Conservation (phyloP, 1,140 invertebrate species). For the Drosophila biarmipes region DNA sequence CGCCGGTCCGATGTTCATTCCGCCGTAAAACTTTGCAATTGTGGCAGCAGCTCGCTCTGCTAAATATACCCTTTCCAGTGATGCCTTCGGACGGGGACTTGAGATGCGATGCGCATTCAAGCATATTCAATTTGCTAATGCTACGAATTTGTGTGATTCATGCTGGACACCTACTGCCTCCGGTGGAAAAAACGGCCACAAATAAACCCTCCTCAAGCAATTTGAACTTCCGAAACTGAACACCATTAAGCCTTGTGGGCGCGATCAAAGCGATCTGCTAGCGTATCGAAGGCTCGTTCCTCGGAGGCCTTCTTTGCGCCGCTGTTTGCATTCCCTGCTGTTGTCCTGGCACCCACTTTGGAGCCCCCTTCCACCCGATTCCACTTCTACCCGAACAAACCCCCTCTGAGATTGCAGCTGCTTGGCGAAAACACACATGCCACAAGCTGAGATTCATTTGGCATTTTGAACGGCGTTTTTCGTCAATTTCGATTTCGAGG, state of each 20-base stretch:
- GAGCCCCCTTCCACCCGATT: background rate
- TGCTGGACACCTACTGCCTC: background rate
- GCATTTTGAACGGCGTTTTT: constrained; percentile 54
- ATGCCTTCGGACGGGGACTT: background rate
- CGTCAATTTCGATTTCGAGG: constrained; percentile 49
- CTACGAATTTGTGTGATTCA: background rate
- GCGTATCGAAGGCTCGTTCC: background rate
- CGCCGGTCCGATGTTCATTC: constrained; percentile 35
- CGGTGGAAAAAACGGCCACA: too few species aligned
- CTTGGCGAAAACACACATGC: constrained; percentile 20
- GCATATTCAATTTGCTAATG: background rate
- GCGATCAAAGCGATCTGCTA: background rate
- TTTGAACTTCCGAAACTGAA: background rate
- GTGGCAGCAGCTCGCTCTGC: constrained; percentile 11
- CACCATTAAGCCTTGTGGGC: background rate
- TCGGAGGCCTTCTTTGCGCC: background rate
- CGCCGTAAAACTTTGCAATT: constrained; percentile 40
- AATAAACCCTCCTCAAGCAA: too few species aligned
- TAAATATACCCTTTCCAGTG: constrained; percentile 6
- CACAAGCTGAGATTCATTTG: constrained; percentile 54
- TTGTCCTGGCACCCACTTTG: background rate
- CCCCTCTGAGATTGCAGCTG: constrained; percentile 8
- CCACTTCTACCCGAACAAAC: background rate
- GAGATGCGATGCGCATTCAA: background rate
- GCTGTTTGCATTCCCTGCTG: background rate